Percentiles rank a stretch among this genome's conserved stretches.
phyloP scores from a whole-genome alignment of 1,140 invertebrate species.

The Sinonovacula constricta region DNA sequence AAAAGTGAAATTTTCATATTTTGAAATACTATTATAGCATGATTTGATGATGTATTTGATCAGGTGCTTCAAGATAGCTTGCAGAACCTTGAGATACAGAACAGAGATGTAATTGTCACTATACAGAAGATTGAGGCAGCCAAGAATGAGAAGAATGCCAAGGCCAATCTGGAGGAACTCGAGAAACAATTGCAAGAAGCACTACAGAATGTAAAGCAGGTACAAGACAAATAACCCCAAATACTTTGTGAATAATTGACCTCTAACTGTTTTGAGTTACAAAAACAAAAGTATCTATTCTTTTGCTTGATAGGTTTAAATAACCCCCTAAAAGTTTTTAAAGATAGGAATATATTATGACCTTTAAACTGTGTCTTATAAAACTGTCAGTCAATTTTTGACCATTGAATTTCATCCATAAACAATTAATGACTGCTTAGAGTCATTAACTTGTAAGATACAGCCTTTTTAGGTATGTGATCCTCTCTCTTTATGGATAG shows the following conservation, averaged over 20 bases:
- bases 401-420: background rate
- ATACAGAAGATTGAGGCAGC: conserved; percentile 56
- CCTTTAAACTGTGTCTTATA: background rate
- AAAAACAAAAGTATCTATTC: background rate
- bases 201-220: conserved; percentile 54
- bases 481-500: background rate
- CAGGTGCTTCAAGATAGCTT: conserved; percentile 56
- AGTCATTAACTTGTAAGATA: background rate
- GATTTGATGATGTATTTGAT: too few species aligned
- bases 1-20: too few species aligned
- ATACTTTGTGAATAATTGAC: too few species aligned
- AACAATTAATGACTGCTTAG: background rate
- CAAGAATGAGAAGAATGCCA: conserved; percentile 63
- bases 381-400: background rate
- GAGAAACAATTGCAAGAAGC: conserved; percentile 55
- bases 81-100: conserved; percentile 53
- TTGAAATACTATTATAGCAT: too few species aligned
- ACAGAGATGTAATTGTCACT: conserved; percentile 44
- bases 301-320: background rate
- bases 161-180: conserved; percentile 54
- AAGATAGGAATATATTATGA: background rate
- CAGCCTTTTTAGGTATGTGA: background rate
- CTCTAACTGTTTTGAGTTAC: background rate
- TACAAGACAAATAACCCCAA: background rate
- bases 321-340: too few species aligned